Conservation (phyloP, 2,113 vertebrate genomes). For the Castor canadensis region DNA sequence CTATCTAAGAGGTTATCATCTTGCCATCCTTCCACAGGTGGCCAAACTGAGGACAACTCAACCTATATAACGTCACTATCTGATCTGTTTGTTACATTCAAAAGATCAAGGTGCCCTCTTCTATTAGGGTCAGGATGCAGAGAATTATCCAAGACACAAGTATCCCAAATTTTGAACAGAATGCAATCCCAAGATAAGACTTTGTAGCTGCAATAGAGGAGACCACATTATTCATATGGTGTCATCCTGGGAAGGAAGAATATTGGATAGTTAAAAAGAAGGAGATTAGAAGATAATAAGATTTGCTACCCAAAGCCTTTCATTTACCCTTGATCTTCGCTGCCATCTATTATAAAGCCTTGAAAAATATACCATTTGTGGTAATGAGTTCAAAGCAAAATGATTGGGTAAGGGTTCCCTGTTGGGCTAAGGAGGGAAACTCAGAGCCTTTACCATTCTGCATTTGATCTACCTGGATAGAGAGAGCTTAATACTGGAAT, state of each 20-base stretch:
- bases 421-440: background rate
- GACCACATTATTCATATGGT: background rate
- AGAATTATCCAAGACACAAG: background rate
- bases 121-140: background rate
- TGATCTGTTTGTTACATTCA: background rate
- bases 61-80: background rate
- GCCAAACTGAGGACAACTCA: background rate
- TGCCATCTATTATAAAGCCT: background rate
- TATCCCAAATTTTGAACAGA: background rate
- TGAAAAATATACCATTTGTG: background rate
- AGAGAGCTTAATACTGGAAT: background rate
- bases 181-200: background rate
- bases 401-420: background rate
- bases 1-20: background rate
- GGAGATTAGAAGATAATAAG: too few species aligned
- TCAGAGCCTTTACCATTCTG: background rate
- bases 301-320: background rate
- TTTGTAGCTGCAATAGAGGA: background rate
- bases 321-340: background rate
- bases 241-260: background rate
- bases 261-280: too few species aligned
- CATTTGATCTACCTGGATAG: background rate
- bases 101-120: background rate
- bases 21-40: background rate
- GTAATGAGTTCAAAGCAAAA: background rate